These are phyloP conservation scores for Littorina saxatilis DNA, from an alignment of 1,140 invertebrate genomes.

Conservation along the genomic window DNA sequence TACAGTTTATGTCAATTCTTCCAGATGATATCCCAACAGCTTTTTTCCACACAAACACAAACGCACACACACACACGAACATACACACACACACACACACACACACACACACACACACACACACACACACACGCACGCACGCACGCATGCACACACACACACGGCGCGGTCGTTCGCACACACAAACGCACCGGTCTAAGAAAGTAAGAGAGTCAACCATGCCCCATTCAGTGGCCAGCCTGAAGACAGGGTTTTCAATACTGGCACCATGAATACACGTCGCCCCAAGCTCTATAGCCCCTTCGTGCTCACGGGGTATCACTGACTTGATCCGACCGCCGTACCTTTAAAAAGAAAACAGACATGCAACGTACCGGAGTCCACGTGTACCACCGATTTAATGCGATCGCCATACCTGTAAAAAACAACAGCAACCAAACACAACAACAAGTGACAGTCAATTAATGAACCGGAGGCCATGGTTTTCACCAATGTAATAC, in stretches of 20 bases:
- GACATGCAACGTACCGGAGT: too few species aligned
- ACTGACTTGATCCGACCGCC: slow-evolving; percentile 82
- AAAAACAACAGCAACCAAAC: too few species aligned
- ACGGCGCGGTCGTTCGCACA: not conserved
- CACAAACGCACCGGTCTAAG: slow-evolving; percentile 38
- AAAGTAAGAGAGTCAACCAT: slow-evolving; percentile 39
- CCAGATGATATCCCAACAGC: too few species aligned
- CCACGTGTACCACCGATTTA: too few species aligned
- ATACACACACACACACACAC: slow-evolving; percentile 8
- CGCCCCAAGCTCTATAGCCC: slow-evolving; percentile 84
- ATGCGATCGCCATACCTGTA: too few species aligned
- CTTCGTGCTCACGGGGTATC: slow-evolving; percentile 42
- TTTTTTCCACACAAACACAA: too few species aligned
- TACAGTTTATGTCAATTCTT: too few species aligned
- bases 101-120: not conserved
- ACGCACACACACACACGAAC: slow-evolving; percentile 1
- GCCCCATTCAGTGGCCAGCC: slow-evolving; percentile 50
- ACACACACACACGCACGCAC: not conserved
- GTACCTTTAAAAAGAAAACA: slow-evolving; percentile 74
- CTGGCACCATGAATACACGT: slow-evolving; percentile 92
- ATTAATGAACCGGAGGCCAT: too few species aligned
- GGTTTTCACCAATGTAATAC: too few species aligned
- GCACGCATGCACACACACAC: not conserved
- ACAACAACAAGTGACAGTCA: too few species aligned
- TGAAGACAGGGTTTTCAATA: slow-evolving; percentile 65